These are phyloP conservation scores for Odocoileus hemionus DNA, from an alignment of 2,113 vertebrate genomes.

Conservation along the genomic window DNA sequence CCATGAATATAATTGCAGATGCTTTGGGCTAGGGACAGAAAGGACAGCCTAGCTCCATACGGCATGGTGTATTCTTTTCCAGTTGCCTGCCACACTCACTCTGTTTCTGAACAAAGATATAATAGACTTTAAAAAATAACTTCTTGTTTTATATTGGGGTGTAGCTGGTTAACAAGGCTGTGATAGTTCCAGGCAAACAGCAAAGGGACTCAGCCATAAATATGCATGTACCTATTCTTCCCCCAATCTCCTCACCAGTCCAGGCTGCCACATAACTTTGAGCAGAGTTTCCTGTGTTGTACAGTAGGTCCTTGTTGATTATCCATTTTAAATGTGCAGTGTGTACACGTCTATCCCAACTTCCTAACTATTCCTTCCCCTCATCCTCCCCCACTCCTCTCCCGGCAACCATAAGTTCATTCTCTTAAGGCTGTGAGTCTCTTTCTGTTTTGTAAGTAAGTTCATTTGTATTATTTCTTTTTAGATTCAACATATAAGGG, in stretches of 20 bases:
- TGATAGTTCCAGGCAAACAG: neutral
- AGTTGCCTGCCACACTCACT: neutral
- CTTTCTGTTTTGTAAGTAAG: neutral
- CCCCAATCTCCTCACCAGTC: neutral
- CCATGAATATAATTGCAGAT: slow-evolving; percentile 24
- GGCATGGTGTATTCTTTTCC: neutral
- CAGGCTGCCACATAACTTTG: neutral
- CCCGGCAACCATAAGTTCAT: accelerated
- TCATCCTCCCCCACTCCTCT: neutral
- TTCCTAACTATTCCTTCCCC: neutral
- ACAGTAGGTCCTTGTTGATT: neutral
- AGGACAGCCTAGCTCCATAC: neutral
- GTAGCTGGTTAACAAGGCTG: neutral
- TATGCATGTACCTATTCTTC: neutral
- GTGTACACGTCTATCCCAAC: neutral
- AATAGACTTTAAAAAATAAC: neutral
- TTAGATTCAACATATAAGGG: neutral
- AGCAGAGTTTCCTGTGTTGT: neutral
- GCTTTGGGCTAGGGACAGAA: neutral
- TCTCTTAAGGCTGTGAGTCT: neutral
- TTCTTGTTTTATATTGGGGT: neutral
- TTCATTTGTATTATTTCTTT: neutral
- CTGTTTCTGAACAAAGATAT: neutral
- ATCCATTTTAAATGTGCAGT: neutral
- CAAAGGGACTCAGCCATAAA: neutral